A percentile compares a stretch with the other conserved stretches of the same genome.
Evolutionary conservation across 92 coral and sea anemone species (phyloP).

Genomic region (Paramuricea clavata): DNA sequence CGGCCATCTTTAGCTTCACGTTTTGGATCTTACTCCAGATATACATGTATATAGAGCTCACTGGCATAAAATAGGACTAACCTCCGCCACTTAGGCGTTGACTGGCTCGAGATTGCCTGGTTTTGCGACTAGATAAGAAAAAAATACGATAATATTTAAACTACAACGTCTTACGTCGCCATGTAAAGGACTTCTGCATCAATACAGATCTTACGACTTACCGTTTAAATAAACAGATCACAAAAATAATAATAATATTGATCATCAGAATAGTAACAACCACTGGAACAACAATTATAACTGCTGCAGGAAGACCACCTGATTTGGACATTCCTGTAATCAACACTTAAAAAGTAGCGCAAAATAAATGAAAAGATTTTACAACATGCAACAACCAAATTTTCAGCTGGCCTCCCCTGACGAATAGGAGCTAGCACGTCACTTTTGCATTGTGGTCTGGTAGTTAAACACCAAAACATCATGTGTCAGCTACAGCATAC

Average conservation of each 20-base stretch:
- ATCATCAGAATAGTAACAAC: not conserved
- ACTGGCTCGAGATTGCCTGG: not conserved
- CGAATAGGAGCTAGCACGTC: too few relatives aligned
- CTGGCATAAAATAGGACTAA: not conserved
- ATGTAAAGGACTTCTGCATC: too few relatives aligned
- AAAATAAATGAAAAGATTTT: too few relatives aligned
- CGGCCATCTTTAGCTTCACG: too few relatives aligned
- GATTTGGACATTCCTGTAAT: not conserved
- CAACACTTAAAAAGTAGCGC: too few relatives aligned
- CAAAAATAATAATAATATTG: constrained; percentile 7
- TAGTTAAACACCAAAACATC: too few relatives aligned
- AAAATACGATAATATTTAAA: too few relatives aligned
- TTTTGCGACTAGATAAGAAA: not conserved
- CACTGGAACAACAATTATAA: not conserved
- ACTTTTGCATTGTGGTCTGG: too few relatives aligned
- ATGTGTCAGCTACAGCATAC: not conserved
- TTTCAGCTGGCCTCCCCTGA: not conserved
- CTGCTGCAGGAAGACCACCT: not conserved
- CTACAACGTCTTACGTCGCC: too few relatives aligned
- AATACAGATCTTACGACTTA: not conserved
- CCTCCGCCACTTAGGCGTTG: not conserved
- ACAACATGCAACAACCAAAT: too few relatives aligned
- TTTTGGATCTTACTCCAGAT: too few relatives aligned
- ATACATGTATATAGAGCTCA: not conserved
- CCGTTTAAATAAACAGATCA: constrained; percentile 16